Conservation (phyloP, 2,797 vertebrate genomes). For the Allenopithecus nigroviridis region DNA sequence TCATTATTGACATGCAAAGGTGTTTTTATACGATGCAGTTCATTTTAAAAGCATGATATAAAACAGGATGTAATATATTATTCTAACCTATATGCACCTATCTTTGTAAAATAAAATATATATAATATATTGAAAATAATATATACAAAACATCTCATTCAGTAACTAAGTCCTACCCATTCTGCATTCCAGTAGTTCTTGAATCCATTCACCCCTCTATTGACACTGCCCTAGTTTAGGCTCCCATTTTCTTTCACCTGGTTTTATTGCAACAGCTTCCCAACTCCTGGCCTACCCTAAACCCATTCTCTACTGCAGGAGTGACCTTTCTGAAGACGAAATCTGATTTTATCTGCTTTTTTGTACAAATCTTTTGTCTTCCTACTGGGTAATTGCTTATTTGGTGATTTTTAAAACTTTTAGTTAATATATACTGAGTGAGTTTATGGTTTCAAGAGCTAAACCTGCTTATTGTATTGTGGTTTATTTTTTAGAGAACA, state of each 20-base stretch:
- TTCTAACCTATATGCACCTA: not conserved
- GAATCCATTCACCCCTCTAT: not conserved
- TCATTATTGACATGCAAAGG: not conserved
- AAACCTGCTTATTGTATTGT: not conserved
- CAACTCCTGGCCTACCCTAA: not conserved
- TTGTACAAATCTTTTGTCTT: not conserved
- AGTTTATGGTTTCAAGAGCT: not conserved
- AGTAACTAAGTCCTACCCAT: not conserved
- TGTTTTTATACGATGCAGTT: not conserved
- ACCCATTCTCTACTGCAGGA: not conserved
- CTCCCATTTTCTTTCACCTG: not conserved
- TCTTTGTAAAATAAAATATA: slow-evolving; percentile 24
- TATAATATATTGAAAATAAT: not conserved
- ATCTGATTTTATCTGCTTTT: not conserved
- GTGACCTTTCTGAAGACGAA: not conserved
- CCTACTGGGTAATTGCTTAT: not conserved
- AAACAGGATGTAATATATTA: not conserved
- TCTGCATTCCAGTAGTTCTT: not conserved
- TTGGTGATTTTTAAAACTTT: not conserved
- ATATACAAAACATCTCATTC: not conserved
- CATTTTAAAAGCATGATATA: slow-evolving; percentile 29
- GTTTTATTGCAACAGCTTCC: not conserved
- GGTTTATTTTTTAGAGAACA: not conserved
- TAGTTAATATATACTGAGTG: not conserved
- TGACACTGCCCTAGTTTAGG: not conserved